phyloP scores from a whole-genome alignment of 2,888 invertebrate species.

The Sycophila texana region DNA sequence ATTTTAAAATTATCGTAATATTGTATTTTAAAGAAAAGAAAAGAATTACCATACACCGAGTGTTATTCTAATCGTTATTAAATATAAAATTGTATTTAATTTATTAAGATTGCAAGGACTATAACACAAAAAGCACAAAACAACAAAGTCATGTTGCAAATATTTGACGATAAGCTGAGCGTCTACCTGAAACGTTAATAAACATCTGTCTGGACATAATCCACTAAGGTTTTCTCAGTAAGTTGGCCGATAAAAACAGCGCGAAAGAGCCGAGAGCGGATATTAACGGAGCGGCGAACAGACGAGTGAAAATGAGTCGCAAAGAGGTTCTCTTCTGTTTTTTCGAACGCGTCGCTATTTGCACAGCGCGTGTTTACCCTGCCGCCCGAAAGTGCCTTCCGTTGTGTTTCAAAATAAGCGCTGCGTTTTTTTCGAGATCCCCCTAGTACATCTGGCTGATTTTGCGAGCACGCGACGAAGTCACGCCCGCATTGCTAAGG shows the following conservation, averaged over 20 bases:
- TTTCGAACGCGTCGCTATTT: background rate
- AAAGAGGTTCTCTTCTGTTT: background rate
- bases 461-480: background rate
- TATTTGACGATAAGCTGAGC: too few species aligned
- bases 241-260: background rate
- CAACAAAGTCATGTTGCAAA: too few species aligned
- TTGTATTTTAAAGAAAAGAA: too few species aligned
- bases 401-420: slow-evolving; percentile 29
- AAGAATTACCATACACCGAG: too few species aligned
- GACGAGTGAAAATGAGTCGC: background rate
- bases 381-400: slow-evolving; percentile 15
- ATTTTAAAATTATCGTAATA: too few species aligned
- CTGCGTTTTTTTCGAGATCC: background rate
- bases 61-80: too few species aligned
- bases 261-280: background rate
- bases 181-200: too few species aligned
- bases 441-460: background rate
- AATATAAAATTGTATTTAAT: too few species aligned
- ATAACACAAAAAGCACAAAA: too few species aligned
- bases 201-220: too few species aligned
- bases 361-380: background rate
- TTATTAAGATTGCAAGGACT: too few species aligned
- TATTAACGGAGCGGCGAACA: slow-evolving; percentile 19
- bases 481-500: background rate
- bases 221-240: background rate